Conservation (phyloP, 2,113 vertebrate species). For the Phyllostomus discolor region DNA sequence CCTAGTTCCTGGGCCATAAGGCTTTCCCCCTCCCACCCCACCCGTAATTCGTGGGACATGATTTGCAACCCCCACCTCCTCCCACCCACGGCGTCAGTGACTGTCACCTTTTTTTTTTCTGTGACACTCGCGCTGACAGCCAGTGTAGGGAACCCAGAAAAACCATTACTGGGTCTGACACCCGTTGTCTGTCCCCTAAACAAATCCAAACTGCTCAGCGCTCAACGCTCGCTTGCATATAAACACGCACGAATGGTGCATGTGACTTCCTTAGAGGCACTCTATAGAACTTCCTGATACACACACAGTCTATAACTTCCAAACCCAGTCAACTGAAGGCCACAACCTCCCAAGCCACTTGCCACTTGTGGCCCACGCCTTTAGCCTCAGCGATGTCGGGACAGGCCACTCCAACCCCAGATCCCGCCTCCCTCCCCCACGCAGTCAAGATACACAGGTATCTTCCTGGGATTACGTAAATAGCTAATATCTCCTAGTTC, state of each 20-base stretch:
- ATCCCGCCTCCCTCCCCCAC: background rate
- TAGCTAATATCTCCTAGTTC: background rate
- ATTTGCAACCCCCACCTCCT: background rate
- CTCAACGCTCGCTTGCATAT: background rate
- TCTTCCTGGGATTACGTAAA: background rate
- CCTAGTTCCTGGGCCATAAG: background rate
- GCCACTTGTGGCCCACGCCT: background rate
- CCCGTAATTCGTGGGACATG: background rate
- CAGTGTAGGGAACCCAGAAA: background rate
- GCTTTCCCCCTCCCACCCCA: background rate
- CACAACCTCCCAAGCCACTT: background rate
- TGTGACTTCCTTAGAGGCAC: slow-evolving; percentile 52
- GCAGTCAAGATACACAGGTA: background rate
- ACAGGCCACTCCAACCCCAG: background rate
- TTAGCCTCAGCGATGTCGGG: background rate
- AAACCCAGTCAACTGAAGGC: background rate
- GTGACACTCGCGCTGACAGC: background rate
- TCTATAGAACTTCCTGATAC: slow-evolving; percentile 39
- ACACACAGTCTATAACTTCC: background rate
- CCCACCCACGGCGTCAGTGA: background rate
- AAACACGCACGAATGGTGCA: slow-evolving; percentile 27
- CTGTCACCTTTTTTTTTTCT: background rate
- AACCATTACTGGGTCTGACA: background rate
- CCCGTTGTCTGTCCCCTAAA: background rate
- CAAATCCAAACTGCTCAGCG: background rate